Percentiles rank a stretch among this genome's conserved stretches.
Conservation (phyloP, 2,797 vertebrate genomes). For the Danionella dracula region DNA sequence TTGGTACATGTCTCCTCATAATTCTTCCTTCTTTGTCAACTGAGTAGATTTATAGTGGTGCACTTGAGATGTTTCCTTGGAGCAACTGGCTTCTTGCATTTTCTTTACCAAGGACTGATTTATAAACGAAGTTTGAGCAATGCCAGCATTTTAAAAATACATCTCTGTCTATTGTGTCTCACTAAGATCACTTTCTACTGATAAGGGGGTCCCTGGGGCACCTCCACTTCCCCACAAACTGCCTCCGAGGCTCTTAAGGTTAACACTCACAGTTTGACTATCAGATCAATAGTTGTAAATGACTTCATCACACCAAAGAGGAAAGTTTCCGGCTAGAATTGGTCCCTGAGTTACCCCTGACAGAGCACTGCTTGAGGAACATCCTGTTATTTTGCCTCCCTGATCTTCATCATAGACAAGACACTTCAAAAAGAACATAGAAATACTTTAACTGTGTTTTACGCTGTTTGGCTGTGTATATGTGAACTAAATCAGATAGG, state of each 20-base stretch:
- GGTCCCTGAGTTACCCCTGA: constrained; percentile 59
- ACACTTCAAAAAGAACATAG: constrained; percentile 13
- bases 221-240: constrained; percentile 65
- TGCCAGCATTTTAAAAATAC: constrained; percentile 56
- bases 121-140: constrained; percentile 43
- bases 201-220: constrained; percentile 60
- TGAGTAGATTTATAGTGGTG: not conserved
- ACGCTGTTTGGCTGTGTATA: not conserved
- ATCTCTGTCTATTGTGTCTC: constrained; percentile 61
- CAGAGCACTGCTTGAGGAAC: constrained; percentile 41
- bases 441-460: not conserved
- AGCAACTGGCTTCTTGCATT: constrained; percentile 7
- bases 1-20: not conserved
- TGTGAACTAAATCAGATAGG: not conserved
- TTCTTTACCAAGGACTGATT: constrained; percentile 30
- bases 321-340: constrained; percentile 63
- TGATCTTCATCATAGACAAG: constrained; percentile 28
- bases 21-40: not conserved
- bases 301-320: constrained; percentile 68
- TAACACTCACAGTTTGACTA: constrained; percentile 69
- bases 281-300: constrained; percentile 76
- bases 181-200: constrained; percentile 54
- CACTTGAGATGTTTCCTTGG: not conserved
- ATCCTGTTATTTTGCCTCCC: constrained; percentile 34
- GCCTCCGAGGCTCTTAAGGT: constrained; percentile 67